These are phyloP conservation scores for Crotalus horridus DNA, from an alignment of 2,113 vertebrate genomes.

Conservation along the genomic window DNA sequence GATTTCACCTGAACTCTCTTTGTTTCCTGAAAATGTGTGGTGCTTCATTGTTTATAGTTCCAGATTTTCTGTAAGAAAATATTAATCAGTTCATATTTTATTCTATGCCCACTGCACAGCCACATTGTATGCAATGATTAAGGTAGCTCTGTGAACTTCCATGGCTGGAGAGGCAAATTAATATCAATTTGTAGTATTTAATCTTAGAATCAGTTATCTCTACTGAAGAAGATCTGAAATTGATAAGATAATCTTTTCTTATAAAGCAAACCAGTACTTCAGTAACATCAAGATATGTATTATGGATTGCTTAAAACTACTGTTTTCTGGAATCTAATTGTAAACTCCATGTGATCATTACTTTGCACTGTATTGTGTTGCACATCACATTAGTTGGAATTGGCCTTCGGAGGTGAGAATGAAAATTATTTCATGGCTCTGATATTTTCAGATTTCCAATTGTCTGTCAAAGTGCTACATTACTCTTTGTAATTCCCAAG, in stretches of 20 bases:
- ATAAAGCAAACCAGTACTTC: background rate
- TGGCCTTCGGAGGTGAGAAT: conserved; percentile 36
- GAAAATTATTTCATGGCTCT: conserved; percentile 37
- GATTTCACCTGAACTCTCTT: background rate
- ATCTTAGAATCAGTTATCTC: background rate
- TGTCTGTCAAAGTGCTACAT: conserved; percentile 47
- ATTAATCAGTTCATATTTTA: background rate
- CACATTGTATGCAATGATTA: background rate
- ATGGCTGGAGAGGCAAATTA: background rate
- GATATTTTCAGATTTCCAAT: conserved; percentile 40
- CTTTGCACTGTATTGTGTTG: background rate
- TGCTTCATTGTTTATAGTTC: background rate
- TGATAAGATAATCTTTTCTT: background rate
- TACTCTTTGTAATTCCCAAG: conserved; percentile 50
- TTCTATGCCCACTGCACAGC: background rate
- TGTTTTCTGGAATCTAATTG: conserved; percentile 20
- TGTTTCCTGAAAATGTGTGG: background rate
- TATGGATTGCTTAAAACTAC: background rate
- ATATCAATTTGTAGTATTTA: background rate
- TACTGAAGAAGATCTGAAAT: background rate
- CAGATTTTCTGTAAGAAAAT: no score
- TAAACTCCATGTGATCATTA: background rate
- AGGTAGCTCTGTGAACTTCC: background rate
- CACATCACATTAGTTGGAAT: background rate
- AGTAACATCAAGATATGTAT: background rate